Evolutionary conservation across 2,797 vertebrate genomes (phyloP), one percentile per base, ranked within the genome.

Genomic region (Orestias chungarensis): DNA sequence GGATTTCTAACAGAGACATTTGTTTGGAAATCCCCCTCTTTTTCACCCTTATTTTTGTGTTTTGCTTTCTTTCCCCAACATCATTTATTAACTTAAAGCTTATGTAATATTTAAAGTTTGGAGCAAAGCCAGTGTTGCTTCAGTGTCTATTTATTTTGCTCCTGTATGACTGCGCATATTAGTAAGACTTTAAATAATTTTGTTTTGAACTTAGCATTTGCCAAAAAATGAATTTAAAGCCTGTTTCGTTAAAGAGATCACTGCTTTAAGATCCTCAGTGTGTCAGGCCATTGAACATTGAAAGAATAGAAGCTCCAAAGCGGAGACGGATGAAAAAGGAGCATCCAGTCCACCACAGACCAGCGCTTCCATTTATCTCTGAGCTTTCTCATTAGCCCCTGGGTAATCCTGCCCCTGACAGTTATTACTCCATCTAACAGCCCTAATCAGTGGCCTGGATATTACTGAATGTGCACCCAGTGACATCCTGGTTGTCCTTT

Each of bases 71-170:
- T 40, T 73, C 64, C 44, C 40, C 66, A 25, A 43, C 59, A 88
- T 92, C 88, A 88, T 44, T 81, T 35, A 90, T 92, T 90, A 92
- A 92, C 83, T 54, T 55, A 67, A 70, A 42, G 6, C 59, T 89
- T 90, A 54, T 78, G 73, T 66, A 87, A 83, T 29, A 20, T 74
- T 67, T 59, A 70, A 43, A 10, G 55, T 44, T 49, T 27, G 31
- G 35, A 73, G 31, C 71, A 71, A 70, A 82, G 68, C 71, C 69
- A 3, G 3, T 33, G 64, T 74, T 38, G 52, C 68, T 64, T 67
- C 69, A 1, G 68, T 38, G 52, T 71, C 70, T 61, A 43, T 80
- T 74, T 57, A 64, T 61, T 29, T 33, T 66, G 57, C 31, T 47
- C 71, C 79, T 76, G 20, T 14, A 4, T 1, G 49, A 64, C 55